Evolutionary conservation across 2,888 invertebrate species (phyloP), one percentile per base, ranked within the genome.

Genomic region (Meiosimyza decipiens): DNA sequence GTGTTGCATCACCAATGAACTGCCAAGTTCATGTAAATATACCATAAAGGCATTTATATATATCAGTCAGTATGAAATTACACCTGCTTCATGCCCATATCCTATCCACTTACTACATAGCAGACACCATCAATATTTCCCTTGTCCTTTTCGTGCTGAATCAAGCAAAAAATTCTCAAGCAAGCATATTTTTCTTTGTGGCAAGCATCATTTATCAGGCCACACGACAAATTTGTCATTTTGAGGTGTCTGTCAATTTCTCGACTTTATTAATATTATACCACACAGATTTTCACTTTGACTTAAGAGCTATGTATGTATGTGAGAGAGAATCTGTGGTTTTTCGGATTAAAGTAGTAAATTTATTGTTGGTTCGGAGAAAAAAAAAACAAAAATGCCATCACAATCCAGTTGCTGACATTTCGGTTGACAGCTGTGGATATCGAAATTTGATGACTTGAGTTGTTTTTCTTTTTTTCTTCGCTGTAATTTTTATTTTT

Each of bases 211-310:
- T 83, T 83, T 84, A 83, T 83, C 84, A 83, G 83, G 78, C 82
- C 80, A 81, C 82, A 81, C 76, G 82, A 82, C 81, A 82, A 83
- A 83, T 83, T 83, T 83, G 84, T 83, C 84, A 83, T 84, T 82
- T 80, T 80, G 79, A 81, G 68, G 74, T 75, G 81, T 79, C 83
- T 83, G 83, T 83, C 82, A 83, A 83, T 83, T 82, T 82, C 77
- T 79, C 6, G 79, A 78, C 80, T 82, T 83, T 83, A 82, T 83
- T 82, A 82, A 82, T 82, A 79, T 83, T 81, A 80, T 71, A 71
- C 70, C 67, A 66, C 55, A 57, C 50, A 57, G 57, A 57, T 57
- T 57, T 57, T 22, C 57, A 57, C 57, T 57, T 57, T 22, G 40
- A 40, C 40, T 40, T 40, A 40, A 40, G 40, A 40, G 40, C 40